Conservation (phyloP, 1,140 invertebrate genomes). For the Drosophila trapezifrons region DNA sequence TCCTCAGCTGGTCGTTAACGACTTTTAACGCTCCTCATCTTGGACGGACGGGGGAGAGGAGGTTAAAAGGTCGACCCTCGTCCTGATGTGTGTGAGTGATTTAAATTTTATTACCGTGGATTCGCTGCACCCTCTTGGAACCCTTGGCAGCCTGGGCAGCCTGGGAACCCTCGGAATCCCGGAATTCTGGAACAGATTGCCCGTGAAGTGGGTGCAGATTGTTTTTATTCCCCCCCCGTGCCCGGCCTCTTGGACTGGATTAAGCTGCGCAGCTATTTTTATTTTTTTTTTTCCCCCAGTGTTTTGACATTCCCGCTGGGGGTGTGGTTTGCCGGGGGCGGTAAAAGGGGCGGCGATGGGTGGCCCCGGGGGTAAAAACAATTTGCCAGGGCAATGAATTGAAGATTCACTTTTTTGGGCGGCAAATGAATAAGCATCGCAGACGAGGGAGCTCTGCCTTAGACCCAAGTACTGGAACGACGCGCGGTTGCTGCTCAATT, state of each 20-base stretch:
- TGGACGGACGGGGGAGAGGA: conserved; percentile 2
- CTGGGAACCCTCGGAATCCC: conserved; percentile 15
- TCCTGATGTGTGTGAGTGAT: conserved; percentile 64
- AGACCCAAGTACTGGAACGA: neutral
- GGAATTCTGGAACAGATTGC: conserved; percentile 53
- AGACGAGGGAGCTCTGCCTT: neutral
- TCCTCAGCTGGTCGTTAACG: conserved; percentile 59
- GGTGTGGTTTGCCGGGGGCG: conserved; percentile 25
- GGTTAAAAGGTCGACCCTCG: conserved; percentile 28
- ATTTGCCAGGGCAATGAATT: conserved; percentile 66
- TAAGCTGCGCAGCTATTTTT: conserved; percentile 62
- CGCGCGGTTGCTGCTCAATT: conserved; percentile 9
- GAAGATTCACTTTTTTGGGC: conserved; percentile 52
- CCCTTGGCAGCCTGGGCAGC: conserved; percentile 16
- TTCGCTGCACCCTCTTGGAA: conserved; percentile 16
- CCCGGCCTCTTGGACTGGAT: conserved; percentile 36
- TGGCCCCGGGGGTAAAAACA: conserved; percentile 43
- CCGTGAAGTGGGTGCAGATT: conserved; percentile 76
- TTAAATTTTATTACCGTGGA: conserved; percentile 81
- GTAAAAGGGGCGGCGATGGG: conserved; percentile 5
- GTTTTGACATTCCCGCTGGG: conserved; percentile 63
- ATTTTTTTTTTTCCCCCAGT: conserved; percentile 13
- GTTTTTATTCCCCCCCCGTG: conserved; percentile 46
- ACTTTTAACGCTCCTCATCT: conserved; percentile 56
- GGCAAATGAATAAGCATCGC: conserved; percentile 34